Evolutionary conservation across 2,113 vertebrate genomes (phyloP), one percentile per base, ranked within the genome.

Genomic region (Cottus gobio): DNA sequence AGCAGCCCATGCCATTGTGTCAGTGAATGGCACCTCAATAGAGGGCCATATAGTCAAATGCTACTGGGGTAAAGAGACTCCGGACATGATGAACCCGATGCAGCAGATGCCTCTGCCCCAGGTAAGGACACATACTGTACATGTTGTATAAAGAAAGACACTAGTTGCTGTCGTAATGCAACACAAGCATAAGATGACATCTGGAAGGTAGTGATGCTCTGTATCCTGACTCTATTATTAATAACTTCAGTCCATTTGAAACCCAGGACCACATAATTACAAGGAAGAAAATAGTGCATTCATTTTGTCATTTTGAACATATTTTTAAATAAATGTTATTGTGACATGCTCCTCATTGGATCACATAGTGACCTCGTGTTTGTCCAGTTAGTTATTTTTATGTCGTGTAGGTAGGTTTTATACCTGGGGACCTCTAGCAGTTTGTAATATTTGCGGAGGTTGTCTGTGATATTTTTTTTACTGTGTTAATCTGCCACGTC

Each of bases 31-130:
- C 50, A 97, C 97, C 10, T 95, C 96, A 67, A 96, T 99, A 85
- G 98, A 99, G 88, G 97, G 98, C 30, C 96, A 99, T 82, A 92
- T 97, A 4, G 98, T 99, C 66, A 99, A 99, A 86, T 99, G 98
- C 86, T 99, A 98, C 85, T 99, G 98, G 98, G 98, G 98, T 73
- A 99, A 99, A 94, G 98, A 99, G 91, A 98, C 96, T 0, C 96
- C 98, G 0, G 98, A 99, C 93, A 96, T 97, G 95, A 92, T 95
- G 93, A 97, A 89, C 78, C 96, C 97, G 0, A 96, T 99, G 81
- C 98, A 97, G 84, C 98, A 98, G 96, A 92, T 95, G 88, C 89
- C 91, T 37, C 79, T 95, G 77, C 93, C 94, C 46, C 94, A 95
- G 94, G 95, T 95, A 92, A 75, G 58, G 31, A 42, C 36, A 0